Evolutionary conservation across 2,888 invertebrate genomes (phyloP), one percentile per base, ranked within the genome.

Genomic region (Eurois occulta): DNA sequence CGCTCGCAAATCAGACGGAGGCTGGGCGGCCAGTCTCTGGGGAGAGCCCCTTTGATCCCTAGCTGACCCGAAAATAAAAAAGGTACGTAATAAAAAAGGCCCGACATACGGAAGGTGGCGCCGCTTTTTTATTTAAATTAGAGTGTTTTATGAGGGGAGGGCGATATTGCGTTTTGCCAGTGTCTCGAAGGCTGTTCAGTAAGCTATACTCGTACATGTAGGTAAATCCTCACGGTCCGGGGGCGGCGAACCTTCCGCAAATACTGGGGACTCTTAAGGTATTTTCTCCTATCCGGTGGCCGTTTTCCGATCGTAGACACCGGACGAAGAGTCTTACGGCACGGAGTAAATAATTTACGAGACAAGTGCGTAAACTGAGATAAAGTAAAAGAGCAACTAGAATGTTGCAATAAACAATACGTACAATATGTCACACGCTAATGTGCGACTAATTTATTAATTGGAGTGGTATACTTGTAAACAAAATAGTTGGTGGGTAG

Each of bases 81-180:
- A 96, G 96, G 96, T 95, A 95, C 95, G 94, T 96, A 96, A 96
- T 96, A 96, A 96, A 96, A 92, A 96, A 95, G 95, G 95, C 94
- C 96, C 96, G 95, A 96, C 96, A 96, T 96, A 96, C 96, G 96
- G 96, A 96, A 96, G 96, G 96, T 96, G 96, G 96, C 95, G 96
- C 95, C 95, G 96, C 96, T 96, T 96, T 96, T 96, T 96, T 96
- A 96, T 96, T 96, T 96, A 96, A 96, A 96, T 96, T 96, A 96
- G 96, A 96, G 96, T 96, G 96, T 96, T 96, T 96, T 96, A 96
- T 96, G 95, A 96, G 95, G 95, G 95, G 94, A 94, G 95, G 94
- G 95, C 95, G 95, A 96, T 96, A 96, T 96, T 96, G 95, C 95
- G 96, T 96, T 96, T 94, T 95, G 94, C 95, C 95, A 94, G 94